Evolutionary conservation across 2,888 invertebrate genomes (phyloP), one percentile per base, ranked within the genome.

Genomic region (Plebejus anna): DNA sequence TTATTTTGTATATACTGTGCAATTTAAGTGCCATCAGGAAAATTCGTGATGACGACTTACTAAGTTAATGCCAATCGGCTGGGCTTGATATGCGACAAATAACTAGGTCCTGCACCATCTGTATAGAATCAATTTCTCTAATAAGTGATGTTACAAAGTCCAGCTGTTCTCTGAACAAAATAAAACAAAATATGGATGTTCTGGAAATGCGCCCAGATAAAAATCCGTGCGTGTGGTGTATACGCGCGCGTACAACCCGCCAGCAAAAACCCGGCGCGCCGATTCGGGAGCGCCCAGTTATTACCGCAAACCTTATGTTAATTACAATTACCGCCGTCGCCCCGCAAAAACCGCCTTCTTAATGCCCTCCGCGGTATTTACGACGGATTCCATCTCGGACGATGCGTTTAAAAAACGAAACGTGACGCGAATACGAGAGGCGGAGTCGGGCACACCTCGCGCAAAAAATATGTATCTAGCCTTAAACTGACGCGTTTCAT

Each of bases 231-330:
- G 86, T 91, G 89, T 84, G 82, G 59, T 13, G 80, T 80, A 76
- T 77, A 80, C 84, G 82, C 7, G 71, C 85, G 84, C 85, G 83
- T 90, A 92, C 92, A 91, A 91, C 91, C 90, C 88, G 85, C 83
- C 82, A 79, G 77, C 89, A 92, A 93, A 93, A 93, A 92, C 84
- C 84, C 80, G 89, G 79, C 85, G 83, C 86, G 78, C 81, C 92
- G 91, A 87, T 90, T 90, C 91, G 83, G 84, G 90, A 81, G 88
- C 89, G 88, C 86, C 84, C 88, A 84, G 89, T 86, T 90, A 89
- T 91, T 92, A 90, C 92, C 90, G 90, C 90, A 90, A 89, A 87
- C 86, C 89, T 90, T 90, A 92, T 92, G 92, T 90, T 92, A 91
- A 92, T 92, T 91, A 84, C 84, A 84, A 83, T 83, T 85, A 85